Conservation (phyloP, 2,888 invertebrate genomes). For the Hirtodrosophila cameraria region DNA sequence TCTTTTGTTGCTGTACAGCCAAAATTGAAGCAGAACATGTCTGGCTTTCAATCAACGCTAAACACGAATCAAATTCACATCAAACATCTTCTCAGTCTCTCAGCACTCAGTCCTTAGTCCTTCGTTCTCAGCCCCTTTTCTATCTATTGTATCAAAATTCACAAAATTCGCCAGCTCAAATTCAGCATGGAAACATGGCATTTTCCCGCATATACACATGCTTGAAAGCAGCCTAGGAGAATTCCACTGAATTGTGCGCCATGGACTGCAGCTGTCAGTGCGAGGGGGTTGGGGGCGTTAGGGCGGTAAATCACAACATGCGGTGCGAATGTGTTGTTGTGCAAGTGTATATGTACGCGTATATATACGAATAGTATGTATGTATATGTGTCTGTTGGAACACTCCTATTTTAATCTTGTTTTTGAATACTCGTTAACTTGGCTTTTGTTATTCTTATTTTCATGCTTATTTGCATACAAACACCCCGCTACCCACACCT, state of each 20-base stretch:
- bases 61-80: constrained; percentile 57
- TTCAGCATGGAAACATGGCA: constrained; percentile 27
- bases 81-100: constrained; percentile 28
- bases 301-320: constrained; percentile 71
- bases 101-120: constrained; percentile 8
- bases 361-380: constrained; percentile 18
- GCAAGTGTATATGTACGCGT: constrained; percentile 1
- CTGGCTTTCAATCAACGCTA: constrained; percentile 53
- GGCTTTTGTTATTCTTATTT: constrained; percentile 79
- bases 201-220: constrained; percentile 30
- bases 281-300: neutral
- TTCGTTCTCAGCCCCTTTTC: neutral
- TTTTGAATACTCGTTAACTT: constrained; percentile 81
- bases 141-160: constrained; percentile 45
- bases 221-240: constrained; percentile 17
- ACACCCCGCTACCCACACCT: constrained; percentile 8
- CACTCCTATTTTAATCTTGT: constrained; percentile 80
- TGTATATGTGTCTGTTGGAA: constrained; percentile 34
- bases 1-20: constrained; percentile 8
- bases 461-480: constrained; percentile 80
- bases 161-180: constrained; percentile 51
- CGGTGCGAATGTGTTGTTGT: constrained; percentile 38
- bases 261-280: constrained; percentile 60
- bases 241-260: constrained; percentile 34
- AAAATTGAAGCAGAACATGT: constrained; percentile 32